phyloP scores from a whole-genome alignment of 2,888 invertebrate genomes.

The Steinernema carpocapsae region DNA sequence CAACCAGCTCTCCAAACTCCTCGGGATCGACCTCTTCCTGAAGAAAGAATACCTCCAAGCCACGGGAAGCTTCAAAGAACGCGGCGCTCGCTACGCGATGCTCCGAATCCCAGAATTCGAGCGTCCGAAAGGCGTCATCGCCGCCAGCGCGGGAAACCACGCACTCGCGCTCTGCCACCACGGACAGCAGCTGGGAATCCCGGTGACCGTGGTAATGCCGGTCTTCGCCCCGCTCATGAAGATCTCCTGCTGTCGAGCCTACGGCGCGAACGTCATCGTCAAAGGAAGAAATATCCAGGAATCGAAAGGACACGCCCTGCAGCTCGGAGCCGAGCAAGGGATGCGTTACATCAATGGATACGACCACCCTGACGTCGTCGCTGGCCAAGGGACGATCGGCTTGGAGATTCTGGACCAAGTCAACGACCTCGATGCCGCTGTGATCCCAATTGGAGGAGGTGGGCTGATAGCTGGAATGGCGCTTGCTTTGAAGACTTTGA shows the following conservation, averaged over 20 bases:
- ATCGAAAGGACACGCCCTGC: conserved; percentile 81
- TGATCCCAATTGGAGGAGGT: conserved; percentile 89
- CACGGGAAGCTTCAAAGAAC: conserved; percentile 93
- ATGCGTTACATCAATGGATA: conserved; percentile 88
- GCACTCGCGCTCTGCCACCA: conserved; percentile 84
- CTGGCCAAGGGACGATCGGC: conserved; percentile 90
- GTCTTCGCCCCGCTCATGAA: conserved; percentile 92
- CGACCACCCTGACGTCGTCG: conserved; percentile 91
- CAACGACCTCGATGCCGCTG: conserved; percentile 82
- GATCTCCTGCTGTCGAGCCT: conserved; percentile 83
- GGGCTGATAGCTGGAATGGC: conserved; percentile 88
- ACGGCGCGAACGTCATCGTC: conserved; percentile 84
- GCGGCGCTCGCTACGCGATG: conserved; percentile 88
- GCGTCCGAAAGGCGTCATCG: conserved; percentile 81
- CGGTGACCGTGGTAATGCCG: conserved; percentile 89
- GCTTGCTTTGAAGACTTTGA: conserved; percentile 83
- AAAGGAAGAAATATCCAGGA: conserved; percentile 73
- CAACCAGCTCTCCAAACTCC: conserved; percentile 77
- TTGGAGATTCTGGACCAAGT: conserved; percentile 87
- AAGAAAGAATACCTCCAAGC: conserved; percentile 90
- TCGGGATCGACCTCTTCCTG: conserved; percentile 84
- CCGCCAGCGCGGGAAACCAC: conserved; percentile 92
- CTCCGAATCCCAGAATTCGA: conserved; percentile 78
- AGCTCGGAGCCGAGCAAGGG: conserved; percentile 74
- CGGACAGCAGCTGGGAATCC: conserved; percentile 77